These are phyloP conservation scores for Chelidonichthys spinosus DNA, from an alignment of 2,797 vertebrate genomes.

Conservation along the genomic window DNA sequence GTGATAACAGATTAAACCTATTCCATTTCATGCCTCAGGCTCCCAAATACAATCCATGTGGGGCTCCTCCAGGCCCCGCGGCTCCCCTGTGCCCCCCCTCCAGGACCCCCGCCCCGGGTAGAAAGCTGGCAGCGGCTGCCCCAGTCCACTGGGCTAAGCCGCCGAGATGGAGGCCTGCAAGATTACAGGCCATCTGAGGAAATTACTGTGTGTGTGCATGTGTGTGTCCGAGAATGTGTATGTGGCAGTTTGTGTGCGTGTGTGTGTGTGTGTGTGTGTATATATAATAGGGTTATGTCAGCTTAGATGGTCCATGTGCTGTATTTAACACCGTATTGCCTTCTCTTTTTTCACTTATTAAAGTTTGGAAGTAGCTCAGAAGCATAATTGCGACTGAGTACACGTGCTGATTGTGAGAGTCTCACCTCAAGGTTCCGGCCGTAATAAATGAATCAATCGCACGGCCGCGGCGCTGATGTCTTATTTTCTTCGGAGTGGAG, in stretches of 20 bases:
- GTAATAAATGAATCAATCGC: slow-evolving; percentile 20
- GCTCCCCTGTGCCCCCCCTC: slow-evolving; percentile 58
- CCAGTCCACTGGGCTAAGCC: slow-evolving; percentile 83
- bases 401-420: slow-evolving; percentile 59
- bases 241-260: slow-evolving; percentile 61
- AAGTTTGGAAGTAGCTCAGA: slow-evolving; percentile 74
- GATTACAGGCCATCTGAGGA: slow-evolving; percentile 81
- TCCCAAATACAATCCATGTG: slow-evolving; percentile 84
- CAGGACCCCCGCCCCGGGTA: slow-evolving; percentile 63
- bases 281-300: slow-evolving; percentile 81
- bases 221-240: slow-evolving; percentile 70
- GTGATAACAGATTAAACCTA: slow-evolving; percentile 88
- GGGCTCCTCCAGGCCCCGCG: slow-evolving; percentile 73
- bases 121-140: slow-evolving; percentile 75
- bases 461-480: slow-evolving; percentile 38
- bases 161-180: slow-evolving; percentile 78
- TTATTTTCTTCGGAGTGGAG: slow-evolving; percentile 51
- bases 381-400: slow-evolving; percentile 69
- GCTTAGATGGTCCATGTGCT: slow-evolving; percentile 76
- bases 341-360: slow-evolving; percentile 78
- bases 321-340: slow-evolving; percentile 73
- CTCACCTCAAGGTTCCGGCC: slow-evolving; percentile 29
- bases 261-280: slow-evolving; percentile 72
- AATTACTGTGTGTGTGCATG: slow-evolving; percentile 73
- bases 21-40: slow-evolving; percentile 87